Evolutionary conservation across 2,113 vertebrate genomes (phyloP).

Genomic region (Tragulus kanchil): DNA sequence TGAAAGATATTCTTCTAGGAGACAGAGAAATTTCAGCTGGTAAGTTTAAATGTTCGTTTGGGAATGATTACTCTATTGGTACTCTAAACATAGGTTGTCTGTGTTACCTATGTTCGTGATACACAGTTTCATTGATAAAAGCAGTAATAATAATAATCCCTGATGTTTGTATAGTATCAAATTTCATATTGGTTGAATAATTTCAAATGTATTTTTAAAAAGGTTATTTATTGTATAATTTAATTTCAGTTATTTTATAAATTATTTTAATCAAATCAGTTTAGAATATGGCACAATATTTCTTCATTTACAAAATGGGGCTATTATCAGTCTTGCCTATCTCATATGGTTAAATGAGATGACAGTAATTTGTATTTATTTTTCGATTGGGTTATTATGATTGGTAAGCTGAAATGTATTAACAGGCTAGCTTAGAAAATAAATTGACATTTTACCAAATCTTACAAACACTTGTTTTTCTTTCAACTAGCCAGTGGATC

Average conservation of each 20-base stretch:
- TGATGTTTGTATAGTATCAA: slow-evolving; percentile 29
- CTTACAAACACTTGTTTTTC: slow-evolving; percentile 24
- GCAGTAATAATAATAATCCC: slow-evolving; percentile 7
- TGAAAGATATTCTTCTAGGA: slow-evolving; percentile 98
- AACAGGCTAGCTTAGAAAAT: slow-evolving; percentile 42
- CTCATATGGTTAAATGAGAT: slow-evolving; percentile 52
- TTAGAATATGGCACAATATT: slow-evolving; percentile 41
- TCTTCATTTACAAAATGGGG: not conserved
- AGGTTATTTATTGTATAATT: slow-evolving; percentile 9
- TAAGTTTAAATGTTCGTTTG: slow-evolving; percentile 84
- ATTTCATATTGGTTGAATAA: slow-evolving; percentile 16
- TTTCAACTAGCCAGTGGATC: not conserved
- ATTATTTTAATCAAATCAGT: slow-evolving; percentile 27
- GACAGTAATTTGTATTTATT: slow-evolving; percentile 51
- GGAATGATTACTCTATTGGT: not conserved
- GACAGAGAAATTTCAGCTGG: slow-evolving; percentile 98
- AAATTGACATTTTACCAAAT: slow-evolving; percentile 23
- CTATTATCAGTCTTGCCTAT: slow-evolving; percentile 4
- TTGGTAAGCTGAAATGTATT: slow-evolving; percentile 40
- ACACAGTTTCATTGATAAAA: slow-evolving; percentile 43
- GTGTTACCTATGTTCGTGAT: slow-evolving; percentile 7
- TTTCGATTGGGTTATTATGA: slow-evolving; percentile 27
- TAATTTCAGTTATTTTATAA: slow-evolving; percentile 47
- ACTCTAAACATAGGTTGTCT: not conserved
- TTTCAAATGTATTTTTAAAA: not conserved